Conservation (phyloP, 2,797 vertebrate genomes). For the Periparus ater region DNA sequence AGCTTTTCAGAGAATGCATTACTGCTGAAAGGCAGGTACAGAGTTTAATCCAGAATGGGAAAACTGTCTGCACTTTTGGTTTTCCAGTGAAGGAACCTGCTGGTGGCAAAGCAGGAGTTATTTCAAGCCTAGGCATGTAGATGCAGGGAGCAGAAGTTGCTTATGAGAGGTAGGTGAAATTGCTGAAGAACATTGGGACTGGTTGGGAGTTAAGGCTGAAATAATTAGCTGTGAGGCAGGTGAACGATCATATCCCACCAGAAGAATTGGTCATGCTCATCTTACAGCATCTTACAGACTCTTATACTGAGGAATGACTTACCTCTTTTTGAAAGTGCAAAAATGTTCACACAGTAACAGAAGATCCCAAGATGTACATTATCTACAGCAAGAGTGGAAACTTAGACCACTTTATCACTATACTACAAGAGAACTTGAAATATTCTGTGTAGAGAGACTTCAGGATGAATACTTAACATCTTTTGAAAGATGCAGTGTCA, state of each 20-base stretch:
- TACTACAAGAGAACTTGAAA: not conserved
- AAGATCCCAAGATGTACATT: not conserved
- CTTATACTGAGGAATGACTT: not conserved
- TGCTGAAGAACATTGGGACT: not conserved
- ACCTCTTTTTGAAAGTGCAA: not conserved
- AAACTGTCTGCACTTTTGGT: not conserved
- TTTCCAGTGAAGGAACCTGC: not conserved
- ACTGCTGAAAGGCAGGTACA: not conserved
- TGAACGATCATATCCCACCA: not conserved
- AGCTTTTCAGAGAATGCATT: not conserved
- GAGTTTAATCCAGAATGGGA: not conserved
- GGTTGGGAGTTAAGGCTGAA: not conserved
- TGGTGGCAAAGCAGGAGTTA: not conserved
- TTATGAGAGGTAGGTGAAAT: not conserved
- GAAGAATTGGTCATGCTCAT: not conserved
- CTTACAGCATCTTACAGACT: not conserved
- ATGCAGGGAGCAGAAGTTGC: not conserved
- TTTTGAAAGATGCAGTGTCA: not conserved
- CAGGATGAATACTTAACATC: not conserved
- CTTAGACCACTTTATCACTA: not conserved
- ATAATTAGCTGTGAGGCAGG: not conserved
- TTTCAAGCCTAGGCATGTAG: not conserved
- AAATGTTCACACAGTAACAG: not conserved
- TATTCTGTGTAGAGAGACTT: not conserved
- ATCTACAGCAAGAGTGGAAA: not conserved